Evolutionary conservation across 1,140 invertebrate species (phyloP), one percentile per base, ranked within the genome.

Genomic region (Hesperophylax magnus): DNA sequence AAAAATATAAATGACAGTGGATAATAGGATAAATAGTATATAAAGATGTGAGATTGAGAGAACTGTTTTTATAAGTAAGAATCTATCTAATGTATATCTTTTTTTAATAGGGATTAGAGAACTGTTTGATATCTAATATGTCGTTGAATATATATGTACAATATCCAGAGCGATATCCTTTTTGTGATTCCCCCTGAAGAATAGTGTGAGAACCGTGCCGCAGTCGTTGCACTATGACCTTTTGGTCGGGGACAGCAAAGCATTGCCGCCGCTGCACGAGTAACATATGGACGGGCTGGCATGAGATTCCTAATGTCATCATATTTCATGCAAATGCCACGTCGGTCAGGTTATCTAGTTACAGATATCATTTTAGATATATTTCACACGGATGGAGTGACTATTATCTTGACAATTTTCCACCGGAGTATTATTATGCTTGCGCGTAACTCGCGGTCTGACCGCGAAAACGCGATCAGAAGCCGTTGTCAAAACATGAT

Each of bases 221-320:
- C 58, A 61, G 58, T 61, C 18, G 24, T 61, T 61, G 58, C 58
- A 22, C 58, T 18, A 11, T 61, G 58, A 61, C 58, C 58, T 61
- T 61, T 61, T 11, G 20, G 2, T 61, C 17, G 20, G 14, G 58
- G 58, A 61, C 24, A 61, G 58, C 58, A 61, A 61, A 61, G 58
- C 58, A 6, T 2, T 14, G 56, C 56, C 56, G 18, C 56, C 58
- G 18, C 24, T 18, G 58, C 58, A 61, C 18, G 7, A 61, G 58
- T 22, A 11, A 61, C 58, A 61, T 61, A 61, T 61, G 11, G 24
- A 61, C 58, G 18, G 1, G 18, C 24, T 24, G 7, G 5, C 58
- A 24, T 9, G 5, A 9, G 58, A 61, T 14, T 61, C 24, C 18
- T 61, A 22, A 61, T 61, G 18, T 61, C 58, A 24, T 24, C 58